Percentiles rank a stretch among this genome's conserved stretches.
Evolutionary conservation across 1,140 invertebrate genomes (phyloP).

Genomic region (Halictus rubicundus): DNA sequence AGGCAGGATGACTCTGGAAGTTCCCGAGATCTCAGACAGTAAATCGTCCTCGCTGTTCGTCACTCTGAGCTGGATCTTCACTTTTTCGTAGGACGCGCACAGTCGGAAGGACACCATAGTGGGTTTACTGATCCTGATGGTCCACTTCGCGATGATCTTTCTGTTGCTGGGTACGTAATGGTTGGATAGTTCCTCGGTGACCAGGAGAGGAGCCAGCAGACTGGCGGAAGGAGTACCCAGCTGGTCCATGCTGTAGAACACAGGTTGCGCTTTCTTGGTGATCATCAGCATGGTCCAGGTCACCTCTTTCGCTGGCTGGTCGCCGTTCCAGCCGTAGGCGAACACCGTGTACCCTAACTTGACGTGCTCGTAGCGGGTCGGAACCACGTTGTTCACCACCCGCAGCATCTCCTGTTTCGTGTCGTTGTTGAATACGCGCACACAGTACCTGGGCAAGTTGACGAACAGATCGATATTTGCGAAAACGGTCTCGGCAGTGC

Average conservation of each 20-base stretch:
- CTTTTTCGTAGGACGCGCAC: slow-evolving; percentile 42
- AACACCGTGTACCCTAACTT: slow-evolving; percentile 71
- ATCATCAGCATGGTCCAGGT: slow-evolving; percentile 68
- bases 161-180: slow-evolving; percentile 64
- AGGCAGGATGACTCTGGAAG: slow-evolving; percentile 56
- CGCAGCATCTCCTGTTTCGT: slow-evolving; percentile 63
- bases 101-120: slow-evolving; percentile 59
- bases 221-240: neutral
- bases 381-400: slow-evolving; percentile 61
- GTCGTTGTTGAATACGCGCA: slow-evolving; percentile 74
- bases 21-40: slow-evolving; percentile 44
- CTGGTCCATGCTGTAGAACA: slow-evolving; percentile 33
- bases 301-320: slow-evolving; percentile 39
- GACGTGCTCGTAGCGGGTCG: slow-evolving; percentile 56
- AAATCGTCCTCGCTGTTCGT: slow-evolving; percentile 30
- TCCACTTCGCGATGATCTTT: slow-evolving; percentile 58
- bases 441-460: slow-evolving; percentile 55
- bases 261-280: slow-evolving; percentile 60
- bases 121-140: slow-evolving; percentile 22
- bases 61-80: slow-evolving; percentile 46
- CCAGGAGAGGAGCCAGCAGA: slow-evolving; percentile 20
- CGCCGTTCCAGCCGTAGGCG: slow-evolving; percentile 68
- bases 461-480: slow-evolving; percentile 66
- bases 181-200: slow-evolving; percentile 51
- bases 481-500: slow-evolving; percentile 37